Evolutionary conservation across 2,113 vertebrate species (phyloP).

Genomic region (Cephalopholis sonnerati): DNA sequence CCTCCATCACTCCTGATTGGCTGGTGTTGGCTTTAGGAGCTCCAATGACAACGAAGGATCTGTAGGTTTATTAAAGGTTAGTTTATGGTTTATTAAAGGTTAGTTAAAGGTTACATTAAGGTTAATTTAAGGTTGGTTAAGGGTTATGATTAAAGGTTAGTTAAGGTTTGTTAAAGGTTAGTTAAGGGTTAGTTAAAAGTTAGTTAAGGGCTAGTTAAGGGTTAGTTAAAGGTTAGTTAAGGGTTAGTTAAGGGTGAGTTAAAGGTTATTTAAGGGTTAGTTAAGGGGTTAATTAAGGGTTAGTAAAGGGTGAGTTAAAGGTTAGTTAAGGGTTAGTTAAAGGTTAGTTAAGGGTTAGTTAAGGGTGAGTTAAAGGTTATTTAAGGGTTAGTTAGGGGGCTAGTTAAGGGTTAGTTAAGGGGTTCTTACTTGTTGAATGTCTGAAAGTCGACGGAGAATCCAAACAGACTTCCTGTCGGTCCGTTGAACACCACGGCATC

Average conservation of each 20-base stretch:
- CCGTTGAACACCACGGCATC: conserved; percentile 32
- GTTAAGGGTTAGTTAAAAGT: no score
- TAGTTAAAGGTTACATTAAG: background rate
- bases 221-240: no score
- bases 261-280: no score
- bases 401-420: background rate
- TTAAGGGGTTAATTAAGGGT: background rate
- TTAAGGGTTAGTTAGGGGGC: background rate
- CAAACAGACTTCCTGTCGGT: conserved; percentile 46
- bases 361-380: no score
- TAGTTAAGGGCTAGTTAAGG: no score
- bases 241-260: no score
- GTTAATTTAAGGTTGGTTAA: background rate
- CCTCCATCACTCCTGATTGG: conserved; percentile 40
- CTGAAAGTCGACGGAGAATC: conserved; percentile 48
- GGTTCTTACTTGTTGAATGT: conserved; percentile 3
- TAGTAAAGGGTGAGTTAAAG: no score
- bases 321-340: no score
- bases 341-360: no score
- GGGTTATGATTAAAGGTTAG: no score
- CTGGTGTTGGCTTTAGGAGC: conserved; percentile 51
- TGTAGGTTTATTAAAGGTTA: background rate
- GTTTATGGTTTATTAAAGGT: no score
- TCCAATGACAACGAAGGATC: conserved; percentile 32
- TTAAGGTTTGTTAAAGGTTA: background rate